Evolutionary conservation across 2,797 vertebrate species (phyloP), one percentile per base, ranked within the genome.

Genomic region (Lophotriccus pileatus): DNA sequence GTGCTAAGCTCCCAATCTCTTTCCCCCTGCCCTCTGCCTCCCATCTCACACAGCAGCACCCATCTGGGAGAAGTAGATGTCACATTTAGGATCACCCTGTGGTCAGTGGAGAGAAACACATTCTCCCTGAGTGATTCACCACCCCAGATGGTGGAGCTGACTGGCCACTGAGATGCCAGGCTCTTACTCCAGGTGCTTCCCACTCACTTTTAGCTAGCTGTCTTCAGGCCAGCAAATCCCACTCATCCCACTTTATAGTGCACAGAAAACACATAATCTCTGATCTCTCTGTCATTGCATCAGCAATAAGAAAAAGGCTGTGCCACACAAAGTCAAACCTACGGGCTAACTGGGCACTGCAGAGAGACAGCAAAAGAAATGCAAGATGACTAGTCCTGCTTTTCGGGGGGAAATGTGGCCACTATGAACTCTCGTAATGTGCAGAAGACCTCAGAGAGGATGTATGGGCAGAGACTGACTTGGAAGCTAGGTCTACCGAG

Each of bases 161-260:
- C 50, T 0, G 0, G 21, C 37, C 32, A 39, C 0, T 2, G 43
- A 49, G 43, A 22, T 83, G 60, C 8, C 59, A 62, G 37, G 50
- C 24, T 77, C 52, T 70, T 12, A 0, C 11, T 43, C 24, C 2
- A 0, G 32, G 39, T 50, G 9, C 12, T 67, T 90, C 52, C 18
- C 43, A 4, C 23, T 58, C 20, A 4, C 53, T 59, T 81, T 73
- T n/a, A 77, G 60, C 47, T 27, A 47, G 17, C 13, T 90, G 34
- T 41, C 63, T 77, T 76, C 55, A 66, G 73, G 43, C 32, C 70
- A 67, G 47, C 2, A 12, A 81, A 84, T 70, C 74, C 56, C 39
- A 74, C 22, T 34, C 46, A 10, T 28, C 12, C 10, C 6, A 2
- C 59, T 76, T 41, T 5, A 37, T 2, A 66, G 49, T 3, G 5